phyloP scores from a whole-genome alignment of 1,140 invertebrate species.

The Meloidogyne exigua region DNA sequence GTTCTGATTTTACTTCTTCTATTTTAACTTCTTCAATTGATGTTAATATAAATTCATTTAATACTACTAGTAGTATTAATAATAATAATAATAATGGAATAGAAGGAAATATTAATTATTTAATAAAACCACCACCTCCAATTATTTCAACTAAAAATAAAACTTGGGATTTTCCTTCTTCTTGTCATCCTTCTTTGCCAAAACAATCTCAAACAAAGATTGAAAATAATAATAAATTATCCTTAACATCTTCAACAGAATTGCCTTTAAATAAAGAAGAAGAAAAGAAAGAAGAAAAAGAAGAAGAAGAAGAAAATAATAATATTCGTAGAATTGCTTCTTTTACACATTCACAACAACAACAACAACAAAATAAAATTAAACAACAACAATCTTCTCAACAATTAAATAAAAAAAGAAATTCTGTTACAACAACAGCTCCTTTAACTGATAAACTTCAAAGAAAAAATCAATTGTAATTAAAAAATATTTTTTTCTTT shows the following conservation, averaged over 20 bases:
- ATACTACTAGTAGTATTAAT: too few relatives aligned
- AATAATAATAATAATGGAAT: neutral
- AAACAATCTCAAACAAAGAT: too few relatives aligned
- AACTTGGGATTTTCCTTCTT: too few relatives aligned
- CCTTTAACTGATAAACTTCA: constrained; percentile 4
- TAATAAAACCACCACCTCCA: too few relatives aligned
- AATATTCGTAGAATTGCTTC: constrained; percentile 31
- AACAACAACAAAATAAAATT: neutral
- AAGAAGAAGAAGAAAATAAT: too few relatives aligned
- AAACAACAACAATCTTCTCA: neutral
- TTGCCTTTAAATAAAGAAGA: too few relatives aligned
- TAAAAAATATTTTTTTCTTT: neutral
- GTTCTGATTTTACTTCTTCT: constrained; percentile 33
- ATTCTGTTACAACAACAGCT: neutral
- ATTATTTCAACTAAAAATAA: too few relatives aligned
- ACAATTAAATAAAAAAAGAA: neutral
- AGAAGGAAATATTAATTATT: too few relatives aligned
- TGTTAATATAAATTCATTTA: neutral
- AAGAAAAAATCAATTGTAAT: constrained; percentile 13
- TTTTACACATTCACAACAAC: constrained; percentile 23
- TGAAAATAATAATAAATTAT: too few relatives aligned
- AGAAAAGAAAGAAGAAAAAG: too few relatives aligned
- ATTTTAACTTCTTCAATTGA: constrained; percentile 12
- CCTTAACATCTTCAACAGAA: too few relatives aligned
- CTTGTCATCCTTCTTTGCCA: too few relatives aligned